Conservation (phyloP, 2,888 invertebrate species). For the Nomada ruficornis region DNA sequence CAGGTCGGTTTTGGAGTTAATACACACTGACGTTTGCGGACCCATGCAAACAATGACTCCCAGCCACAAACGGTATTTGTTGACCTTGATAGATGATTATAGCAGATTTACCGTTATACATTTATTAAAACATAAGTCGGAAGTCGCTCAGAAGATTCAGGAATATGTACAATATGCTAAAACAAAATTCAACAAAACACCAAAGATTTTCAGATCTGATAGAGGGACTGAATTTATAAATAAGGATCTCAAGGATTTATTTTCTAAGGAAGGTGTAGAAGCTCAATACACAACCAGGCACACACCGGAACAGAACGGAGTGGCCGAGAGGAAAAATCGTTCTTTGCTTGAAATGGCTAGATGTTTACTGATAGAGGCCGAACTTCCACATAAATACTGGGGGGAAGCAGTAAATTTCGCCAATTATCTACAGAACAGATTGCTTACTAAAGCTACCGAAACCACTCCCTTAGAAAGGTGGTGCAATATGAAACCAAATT, state of each 20-base stretch:
- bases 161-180: slow-evolving; percentile 8
- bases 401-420: slow-evolving; percentile 46
- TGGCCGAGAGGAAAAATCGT: slow-evolving; percentile 68
- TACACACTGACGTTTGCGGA: background rate
- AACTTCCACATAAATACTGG: slow-evolving; percentile 64
- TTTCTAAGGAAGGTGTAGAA: slow-evolving; percentile 69
- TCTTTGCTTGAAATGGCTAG: slow-evolving; percentile 63
- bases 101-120: slow-evolving; percentile 70
- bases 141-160: slow-evolving; percentile 40
- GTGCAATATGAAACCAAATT: no score
- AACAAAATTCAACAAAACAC: slow-evolving; percentile 47
- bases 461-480: no score
- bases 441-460: no score
- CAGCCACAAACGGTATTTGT: slow-evolving; percentile 28
- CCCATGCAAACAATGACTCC: background rate
- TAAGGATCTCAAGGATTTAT: slow-evolving; percentile 50
- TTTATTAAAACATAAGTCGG: slow-evolving; percentile 67
- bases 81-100: slow-evolving; percentile 77
- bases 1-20: background rate
- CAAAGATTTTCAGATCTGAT: slow-evolving; percentile 32
- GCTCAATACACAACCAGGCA: slow-evolving; percentile 61
- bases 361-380: slow-evolving; percentile 65
- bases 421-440: no score
- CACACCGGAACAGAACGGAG: slow-evolving; percentile 67
- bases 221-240: slow-evolving; percentile 71